Conservation (phyloP, 2,888 invertebrate species). For the Nineta flava region DNA sequence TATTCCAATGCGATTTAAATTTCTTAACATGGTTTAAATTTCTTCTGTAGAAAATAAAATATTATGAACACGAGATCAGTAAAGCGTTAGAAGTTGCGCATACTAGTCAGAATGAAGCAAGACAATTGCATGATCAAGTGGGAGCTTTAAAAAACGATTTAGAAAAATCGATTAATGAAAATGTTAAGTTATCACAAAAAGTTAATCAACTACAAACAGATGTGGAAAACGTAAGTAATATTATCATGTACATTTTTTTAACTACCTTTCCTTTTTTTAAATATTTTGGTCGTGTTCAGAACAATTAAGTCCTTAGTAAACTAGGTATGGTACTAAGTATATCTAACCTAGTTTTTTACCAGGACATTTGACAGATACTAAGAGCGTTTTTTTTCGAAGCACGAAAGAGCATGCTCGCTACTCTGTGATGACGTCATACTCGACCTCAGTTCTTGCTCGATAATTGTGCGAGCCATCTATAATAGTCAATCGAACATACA, state of each 20-base stretch:
- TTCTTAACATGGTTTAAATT: neutral
- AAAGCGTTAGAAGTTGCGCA: conserved; percentile 54
- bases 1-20: too few species aligned
- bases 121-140: conserved; percentile 34
- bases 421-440: too few species aligned
- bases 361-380: too few species aligned
- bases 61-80: conserved; percentile 53
- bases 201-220: conserved; percentile 41
- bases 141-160: conserved; percentile 30
- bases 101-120: conserved; percentile 48
- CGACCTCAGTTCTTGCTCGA: too few species aligned
- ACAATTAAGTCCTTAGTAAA: too few species aligned
- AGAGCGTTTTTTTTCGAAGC: too few species aligned
- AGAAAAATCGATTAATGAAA: conserved; percentile 27
- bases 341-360: too few species aligned
- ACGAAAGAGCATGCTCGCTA: too few species aligned
- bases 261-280: conserved; percentile 1
- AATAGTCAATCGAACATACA: too few species aligned
- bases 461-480: too few species aligned
- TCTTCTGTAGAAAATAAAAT: conserved; percentile 31
- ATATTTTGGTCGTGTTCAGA: neutral
- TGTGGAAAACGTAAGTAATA: conserved; percentile 37
- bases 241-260: neutral
- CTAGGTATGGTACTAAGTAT: too few species aligned
- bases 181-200: conserved; percentile 40